Conservation (phyloP, 2,797 vertebrate genomes). For the Jordanella pulchra region DNA sequence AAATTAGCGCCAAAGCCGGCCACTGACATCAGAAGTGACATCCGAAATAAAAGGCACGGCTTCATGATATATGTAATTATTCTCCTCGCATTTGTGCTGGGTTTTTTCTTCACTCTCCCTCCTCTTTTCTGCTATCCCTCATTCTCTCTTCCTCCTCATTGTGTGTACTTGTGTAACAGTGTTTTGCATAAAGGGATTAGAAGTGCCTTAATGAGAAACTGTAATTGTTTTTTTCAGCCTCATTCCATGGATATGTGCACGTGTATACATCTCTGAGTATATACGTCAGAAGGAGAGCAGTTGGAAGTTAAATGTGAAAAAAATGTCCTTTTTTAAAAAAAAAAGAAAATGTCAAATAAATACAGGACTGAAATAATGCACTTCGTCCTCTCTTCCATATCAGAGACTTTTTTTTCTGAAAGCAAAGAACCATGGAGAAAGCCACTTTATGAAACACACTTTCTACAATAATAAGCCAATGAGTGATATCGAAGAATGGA, state of each 20-base stretch:
- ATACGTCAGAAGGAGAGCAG: conserved; percentile 50
- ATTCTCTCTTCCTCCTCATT: conserved; percentile 87
- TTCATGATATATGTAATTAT: conserved; percentile 99
- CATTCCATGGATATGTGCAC: conserved; percentile 75
- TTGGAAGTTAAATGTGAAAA: conserved; percentile 65
- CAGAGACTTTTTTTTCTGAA: conserved; percentile 62
- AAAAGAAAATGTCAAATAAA: conserved; percentile 66
- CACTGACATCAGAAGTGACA: conserved; percentile 99
- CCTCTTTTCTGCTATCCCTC: conserved; percentile 68
- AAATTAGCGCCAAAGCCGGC: conserved; percentile 98
- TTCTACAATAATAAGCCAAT: conserved; percentile 60
- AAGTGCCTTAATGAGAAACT: conserved; percentile 99
- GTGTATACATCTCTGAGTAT: conserved; percentile 56
- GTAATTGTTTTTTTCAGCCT: conserved; percentile 87
- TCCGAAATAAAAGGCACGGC: conserved; percentile 99
- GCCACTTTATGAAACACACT: conserved; percentile 64
- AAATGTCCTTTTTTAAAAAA: conserved; percentile 47
- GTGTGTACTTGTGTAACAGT: conserved; percentile 99
- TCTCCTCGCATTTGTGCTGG: conserved; percentile 89
- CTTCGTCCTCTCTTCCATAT: conserved; percentile 53
- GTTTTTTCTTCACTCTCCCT: conserved; percentile 67
- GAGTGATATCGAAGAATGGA: conserved; percentile 67
- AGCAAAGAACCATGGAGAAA: conserved; percentile 50
- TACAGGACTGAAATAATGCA: conserved; percentile 61
- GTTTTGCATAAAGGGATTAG: conserved; percentile 99